Percentiles rank a stretch among this genome's conserved stretches.
Conservation (phyloP, 1,140 invertebrate genomes). For the Lutraria rhynchaena region DNA sequence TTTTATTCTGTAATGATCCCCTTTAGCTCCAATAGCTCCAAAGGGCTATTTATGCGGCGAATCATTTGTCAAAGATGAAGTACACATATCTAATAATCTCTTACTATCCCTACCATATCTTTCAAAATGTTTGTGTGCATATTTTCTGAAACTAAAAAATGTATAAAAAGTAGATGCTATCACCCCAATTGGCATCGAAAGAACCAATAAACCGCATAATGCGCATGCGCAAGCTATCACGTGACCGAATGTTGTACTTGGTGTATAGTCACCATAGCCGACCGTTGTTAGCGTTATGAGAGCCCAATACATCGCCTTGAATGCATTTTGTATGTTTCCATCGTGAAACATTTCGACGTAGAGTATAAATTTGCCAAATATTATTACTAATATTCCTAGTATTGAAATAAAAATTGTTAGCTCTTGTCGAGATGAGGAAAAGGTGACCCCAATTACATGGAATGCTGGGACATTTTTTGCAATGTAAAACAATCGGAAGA, state of each 20-base stretch:
- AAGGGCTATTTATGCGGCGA: no score
- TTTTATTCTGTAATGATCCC: no score
- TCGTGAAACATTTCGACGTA: conserved; percentile 64
- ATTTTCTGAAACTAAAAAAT: conserved; percentile 25
- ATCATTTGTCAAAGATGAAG: no score
- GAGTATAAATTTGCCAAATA: conserved; percentile 67
- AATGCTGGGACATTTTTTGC: conserved; percentile 40
- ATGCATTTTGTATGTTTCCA: conserved; percentile 87
- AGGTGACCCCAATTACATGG: conserved; percentile 62
- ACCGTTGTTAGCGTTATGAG: conserved; percentile 99
- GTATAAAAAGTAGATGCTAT: conserved; percentile 88
- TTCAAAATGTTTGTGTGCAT: conserved; percentile 14
- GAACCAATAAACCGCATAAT: conserved; percentile 92
- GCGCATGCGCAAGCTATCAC: conserved; percentile 92
- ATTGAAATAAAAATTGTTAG: conserved; percentile 64
- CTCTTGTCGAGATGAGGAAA: conserved; percentile 71
- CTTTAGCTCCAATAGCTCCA: no score
- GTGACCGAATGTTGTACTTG: conserved; percentile 70
- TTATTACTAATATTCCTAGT: conserved; percentile 60
- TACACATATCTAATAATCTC: no score
- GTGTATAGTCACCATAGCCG: conserved; percentile 89
- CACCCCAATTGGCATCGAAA: conserved; percentile 94
- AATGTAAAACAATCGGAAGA: conserved; percentile 51
- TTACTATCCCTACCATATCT: no score
- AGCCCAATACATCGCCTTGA: conserved; percentile 98